Evolutionary conservation across 30 jellyfish, hydroid and myxozoan genomes (phyloP).

Genomic region (Mastigias papua): DNA sequence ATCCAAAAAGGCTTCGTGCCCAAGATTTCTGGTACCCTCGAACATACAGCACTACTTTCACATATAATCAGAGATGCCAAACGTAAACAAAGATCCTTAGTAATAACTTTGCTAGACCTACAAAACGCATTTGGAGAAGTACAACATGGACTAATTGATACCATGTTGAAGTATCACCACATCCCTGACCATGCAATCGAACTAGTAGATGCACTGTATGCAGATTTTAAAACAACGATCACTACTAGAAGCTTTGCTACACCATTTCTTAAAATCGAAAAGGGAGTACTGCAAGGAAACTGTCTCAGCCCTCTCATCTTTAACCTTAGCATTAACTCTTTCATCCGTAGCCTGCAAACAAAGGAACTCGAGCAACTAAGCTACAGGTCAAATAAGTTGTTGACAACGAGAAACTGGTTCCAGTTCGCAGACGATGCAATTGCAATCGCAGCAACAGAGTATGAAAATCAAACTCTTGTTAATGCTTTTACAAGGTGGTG

Average conservation of each 20-base stretch:
- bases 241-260: constrained; percentile 1
- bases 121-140: constrained; percentile 22
- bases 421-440: constrained; percentile 19
- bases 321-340: neutral
- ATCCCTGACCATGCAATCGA: constrained; percentile 5
- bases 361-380: constrained; percentile 18
- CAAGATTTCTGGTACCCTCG: constrained; percentile 32
- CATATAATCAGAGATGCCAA: constrained; percentile 54
- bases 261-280: constrained; percentile 1
- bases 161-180: constrained; percentile 20
- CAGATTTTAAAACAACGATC: constrained; percentile 7
- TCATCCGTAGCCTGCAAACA: constrained; percentile 8
- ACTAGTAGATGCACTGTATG: constrained; percentile 23
- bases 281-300: constrained; percentile 12
- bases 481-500: neutral
- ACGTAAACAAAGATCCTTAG: constrained; percentile 25
- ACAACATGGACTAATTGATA: constrained; percentile 17
- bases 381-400: constrained; percentile 15
- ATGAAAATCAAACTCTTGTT: neutral
- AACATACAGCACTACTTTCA: constrained; percentile 48
- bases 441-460: constrained; percentile 11
- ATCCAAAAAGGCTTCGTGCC: constrained; percentile 24
- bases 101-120: constrained; percentile 34
- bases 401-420: constrained; percentile 25
- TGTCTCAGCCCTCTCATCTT: constrained; percentile 12